phyloP scores from a whole-genome alignment of 2,888 invertebrate species.

The Exephanes ischioxanthus region DNA sequence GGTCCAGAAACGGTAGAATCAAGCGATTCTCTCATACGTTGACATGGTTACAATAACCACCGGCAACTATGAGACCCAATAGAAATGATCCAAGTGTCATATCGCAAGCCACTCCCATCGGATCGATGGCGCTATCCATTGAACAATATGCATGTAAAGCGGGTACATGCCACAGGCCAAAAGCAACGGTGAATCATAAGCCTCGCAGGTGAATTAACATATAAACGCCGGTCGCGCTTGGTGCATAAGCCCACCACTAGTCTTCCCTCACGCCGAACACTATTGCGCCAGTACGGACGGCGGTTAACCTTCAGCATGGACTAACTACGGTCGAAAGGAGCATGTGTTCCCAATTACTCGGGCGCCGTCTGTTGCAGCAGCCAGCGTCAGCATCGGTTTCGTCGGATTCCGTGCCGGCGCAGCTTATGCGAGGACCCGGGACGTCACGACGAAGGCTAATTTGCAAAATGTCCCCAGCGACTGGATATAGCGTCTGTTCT shows the following conservation, averaged over 20 bases:
- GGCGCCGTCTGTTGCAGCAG: slow-evolving; percentile 48
- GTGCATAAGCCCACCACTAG: slow-evolving; percentile 30
- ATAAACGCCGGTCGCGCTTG: slow-evolving; percentile 34
- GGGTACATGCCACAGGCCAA: slow-evolving; percentile 1
- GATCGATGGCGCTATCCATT: slow-evolving; percentile 1
- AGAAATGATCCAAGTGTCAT: not conserved
- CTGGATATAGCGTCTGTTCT: not conserved
- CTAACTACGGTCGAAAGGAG: slow-evolving; percentile 64
- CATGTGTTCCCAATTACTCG: slow-evolving; percentile 67
- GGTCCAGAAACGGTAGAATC: too few relatives aligned
- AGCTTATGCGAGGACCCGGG: slow-evolving; percentile 15
- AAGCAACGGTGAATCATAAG: slow-evolving; percentile 38
- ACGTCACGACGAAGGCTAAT: slow-evolving; percentile 26
- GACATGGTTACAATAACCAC: too few relatives aligned
- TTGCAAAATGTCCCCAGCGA: slow-evolving; percentile 25
- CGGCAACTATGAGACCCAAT: not conserved
- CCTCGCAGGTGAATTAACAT: slow-evolving; percentile 53
- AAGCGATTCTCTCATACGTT: too few relatives aligned
- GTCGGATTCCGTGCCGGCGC: not conserved
- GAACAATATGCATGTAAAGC: not conserved
- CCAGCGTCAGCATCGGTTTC: slow-evolving; percentile 19
- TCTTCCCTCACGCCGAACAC: slow-evolving; percentile 37
- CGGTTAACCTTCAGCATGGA: slow-evolving; percentile 66
- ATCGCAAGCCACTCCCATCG: not conserved
- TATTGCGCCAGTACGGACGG: slow-evolving; percentile 61